Percentiles rank a stretch among this genome's conserved stretches.
These are phyloP conservation scores for Bombus cullumanus DNA, from an alignment of 1,140 invertebrate genomes.

Conservation along the genomic window DNA sequence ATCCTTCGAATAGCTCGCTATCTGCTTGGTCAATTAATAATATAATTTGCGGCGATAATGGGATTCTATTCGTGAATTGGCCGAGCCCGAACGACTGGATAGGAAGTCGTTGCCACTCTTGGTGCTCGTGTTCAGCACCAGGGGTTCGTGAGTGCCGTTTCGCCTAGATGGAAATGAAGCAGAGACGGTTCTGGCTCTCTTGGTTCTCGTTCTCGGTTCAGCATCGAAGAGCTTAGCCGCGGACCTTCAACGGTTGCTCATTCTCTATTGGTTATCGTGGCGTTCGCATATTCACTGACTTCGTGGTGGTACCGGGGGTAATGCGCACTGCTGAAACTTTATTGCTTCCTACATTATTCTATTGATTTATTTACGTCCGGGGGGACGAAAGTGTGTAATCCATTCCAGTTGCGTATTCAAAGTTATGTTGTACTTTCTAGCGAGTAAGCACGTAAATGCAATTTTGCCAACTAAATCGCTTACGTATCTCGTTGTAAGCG, in stretches of 20 bases:
- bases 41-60: slow-evolving; percentile 36
- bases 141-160: slow-evolving; percentile 1
- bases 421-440: neutral
- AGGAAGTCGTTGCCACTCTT: slow-evolving; percentile 7
- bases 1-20: neutral
- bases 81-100: neutral
- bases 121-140: neutral
- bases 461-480: neutral
- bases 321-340: neutral
- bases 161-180: slow-evolving; percentile 6
- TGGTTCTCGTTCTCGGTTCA: neutral
- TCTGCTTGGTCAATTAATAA: slow-evolving; percentile 4
- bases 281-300: neutral
- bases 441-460: neutral
- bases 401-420: neutral
- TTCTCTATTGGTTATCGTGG: neutral
- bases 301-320: neutral
- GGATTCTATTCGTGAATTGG: slow-evolving; percentile 24
- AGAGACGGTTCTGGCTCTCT: neutral
- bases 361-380: neutral
- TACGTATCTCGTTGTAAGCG: too few relatives aligned
- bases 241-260: neutral
- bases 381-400: neutral
- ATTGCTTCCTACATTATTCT: neutral
- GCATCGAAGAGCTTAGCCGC: neutral